A percentile compares a stretch with the other conserved stretches of the same genome.
phyloP scores from a whole-genome alignment of 2,888 invertebrate genomes.

The Pseudococcus jackbeardsleyi region DNA sequence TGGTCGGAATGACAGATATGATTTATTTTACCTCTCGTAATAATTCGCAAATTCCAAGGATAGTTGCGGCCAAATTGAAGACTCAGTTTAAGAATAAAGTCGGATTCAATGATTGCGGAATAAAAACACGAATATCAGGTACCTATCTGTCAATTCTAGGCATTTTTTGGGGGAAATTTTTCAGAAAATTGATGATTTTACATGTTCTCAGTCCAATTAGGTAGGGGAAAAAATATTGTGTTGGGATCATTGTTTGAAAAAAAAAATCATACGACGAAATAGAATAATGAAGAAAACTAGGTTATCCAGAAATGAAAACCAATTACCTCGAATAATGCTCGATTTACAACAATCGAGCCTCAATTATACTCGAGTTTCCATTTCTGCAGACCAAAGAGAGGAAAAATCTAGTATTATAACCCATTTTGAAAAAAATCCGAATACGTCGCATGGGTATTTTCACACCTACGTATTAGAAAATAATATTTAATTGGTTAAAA shows the following conservation, averaged over 20 bases:
- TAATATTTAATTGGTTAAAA: too few relatives aligned
- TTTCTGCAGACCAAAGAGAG: too few relatives aligned
- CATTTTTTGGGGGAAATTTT: not conserved
- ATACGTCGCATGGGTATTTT: too few relatives aligned
- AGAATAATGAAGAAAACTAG: not conserved
- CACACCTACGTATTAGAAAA: too few relatives aligned
- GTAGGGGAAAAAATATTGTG: too few relatives aligned
- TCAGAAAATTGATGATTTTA: not conserved
- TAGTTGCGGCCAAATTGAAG: constrained; percentile 43
- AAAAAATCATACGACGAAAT: not conserved
- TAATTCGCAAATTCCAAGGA: constrained; percentile 27
- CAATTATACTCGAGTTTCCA: not conserved
- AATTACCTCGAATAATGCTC: not conserved
- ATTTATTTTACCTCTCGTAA: constrained; percentile 37
- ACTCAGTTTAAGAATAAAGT: constrained; percentile 17
- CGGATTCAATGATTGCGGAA: constrained; percentile 33
- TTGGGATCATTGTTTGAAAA: not conserved
- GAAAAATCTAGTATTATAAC: too few relatives aligned
- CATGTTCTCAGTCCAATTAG: not conserved
- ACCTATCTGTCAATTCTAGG: not conserved
- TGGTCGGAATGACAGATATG: constrained; percentile 35
- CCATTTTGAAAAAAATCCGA: too few relatives aligned
- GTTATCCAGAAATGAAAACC: not conserved
- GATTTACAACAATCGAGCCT: not conserved
- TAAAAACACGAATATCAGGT: constrained; percentile 44